Evolutionary conservation across 1,140 invertebrate species (phyloP), one percentile per base, ranked within the genome.

Genomic region (Homarus americanus): DNA sequence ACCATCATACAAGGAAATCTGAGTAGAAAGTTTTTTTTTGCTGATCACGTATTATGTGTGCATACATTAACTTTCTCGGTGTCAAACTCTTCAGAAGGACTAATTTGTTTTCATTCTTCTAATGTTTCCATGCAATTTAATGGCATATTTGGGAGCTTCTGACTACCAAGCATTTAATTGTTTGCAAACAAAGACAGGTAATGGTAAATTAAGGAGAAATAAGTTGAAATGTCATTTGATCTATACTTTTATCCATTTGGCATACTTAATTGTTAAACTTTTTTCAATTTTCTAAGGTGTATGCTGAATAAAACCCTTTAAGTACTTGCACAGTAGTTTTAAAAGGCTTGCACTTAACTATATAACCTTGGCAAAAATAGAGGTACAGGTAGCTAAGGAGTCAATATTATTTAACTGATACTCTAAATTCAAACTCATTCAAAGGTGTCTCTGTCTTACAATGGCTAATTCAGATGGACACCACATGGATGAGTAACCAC

Each of bases 241-340:
- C 58, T 83, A 34, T 34, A 49, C 15, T 49, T 72, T 73, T 49
- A 17, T 28, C 24, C 63, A 32, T 32, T 84, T 41, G 34, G 79
- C 53, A 82, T 63, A 82, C 79, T 34, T 36, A 38, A 38, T 53
- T 63, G 79, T 82, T 82, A 82, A 82, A 58, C 79, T 82, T 82
- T 63, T 82, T 53, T 63, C 79, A 82, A 82, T 63, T 82, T 80
- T 80, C 41, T 82, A 85, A 38, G 41, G 83, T 85, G 72, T 85
- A 75, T 85, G 83, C 83, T 72, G 28, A 58, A 85, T 85, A 75
- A 85, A 75, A 79, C 40, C 32, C 41, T 73, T 44, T 40, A 53
- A 44, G 36, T 85, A 34, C 9, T 53, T 79, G 40, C 49, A 79
- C 2, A n/a, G 40, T 32, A 49, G 32, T 34, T 75, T 75, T 63